phyloP scores from a whole-genome alignment of 2,113 vertebrate species.

The Ceyx cyanopectus region DNA sequence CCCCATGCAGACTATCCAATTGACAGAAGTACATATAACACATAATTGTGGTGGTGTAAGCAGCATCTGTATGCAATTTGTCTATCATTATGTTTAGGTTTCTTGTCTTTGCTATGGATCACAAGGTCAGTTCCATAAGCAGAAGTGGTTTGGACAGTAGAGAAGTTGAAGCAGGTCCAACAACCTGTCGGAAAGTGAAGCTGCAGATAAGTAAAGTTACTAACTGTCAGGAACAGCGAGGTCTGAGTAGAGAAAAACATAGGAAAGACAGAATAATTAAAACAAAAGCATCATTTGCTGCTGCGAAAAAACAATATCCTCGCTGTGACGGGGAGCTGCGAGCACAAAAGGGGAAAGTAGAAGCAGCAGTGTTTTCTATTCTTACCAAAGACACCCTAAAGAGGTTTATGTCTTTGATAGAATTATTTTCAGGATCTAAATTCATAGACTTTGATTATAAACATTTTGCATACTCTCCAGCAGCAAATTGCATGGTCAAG shows the following conservation, averaged over 20 bases:
- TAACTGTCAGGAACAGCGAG: too few relatives aligned
- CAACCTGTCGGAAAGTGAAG: too few relatives aligned
- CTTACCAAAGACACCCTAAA: neutral
- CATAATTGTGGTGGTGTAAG: neutral
- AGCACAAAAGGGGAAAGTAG: neutral
- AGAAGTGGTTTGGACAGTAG: too few relatives aligned
- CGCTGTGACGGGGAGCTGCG: neutral
- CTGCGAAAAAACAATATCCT: too few relatives aligned
- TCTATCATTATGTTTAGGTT: neutral
- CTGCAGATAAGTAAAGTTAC: too few relatives aligned
- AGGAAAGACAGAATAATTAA: too few relatives aligned
- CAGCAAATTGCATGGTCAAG: neutral
- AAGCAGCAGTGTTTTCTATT: neutral
- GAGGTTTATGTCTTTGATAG: neutral
- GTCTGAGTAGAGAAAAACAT: too few relatives aligned
- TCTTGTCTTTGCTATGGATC: neutral
- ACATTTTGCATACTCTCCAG: neutral
- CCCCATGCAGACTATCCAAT: neutral
- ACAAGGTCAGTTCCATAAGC: too few relatives aligned
- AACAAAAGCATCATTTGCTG: too few relatives aligned
- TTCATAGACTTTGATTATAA: neutral
- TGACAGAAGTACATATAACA: neutral
- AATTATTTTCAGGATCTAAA: neutral
- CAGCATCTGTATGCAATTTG: neutral
- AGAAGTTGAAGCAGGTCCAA: too few relatives aligned